phyloP scores from a whole-genome alignment of 2,113 vertebrate species.

The Caloenas nicobarica region DNA sequence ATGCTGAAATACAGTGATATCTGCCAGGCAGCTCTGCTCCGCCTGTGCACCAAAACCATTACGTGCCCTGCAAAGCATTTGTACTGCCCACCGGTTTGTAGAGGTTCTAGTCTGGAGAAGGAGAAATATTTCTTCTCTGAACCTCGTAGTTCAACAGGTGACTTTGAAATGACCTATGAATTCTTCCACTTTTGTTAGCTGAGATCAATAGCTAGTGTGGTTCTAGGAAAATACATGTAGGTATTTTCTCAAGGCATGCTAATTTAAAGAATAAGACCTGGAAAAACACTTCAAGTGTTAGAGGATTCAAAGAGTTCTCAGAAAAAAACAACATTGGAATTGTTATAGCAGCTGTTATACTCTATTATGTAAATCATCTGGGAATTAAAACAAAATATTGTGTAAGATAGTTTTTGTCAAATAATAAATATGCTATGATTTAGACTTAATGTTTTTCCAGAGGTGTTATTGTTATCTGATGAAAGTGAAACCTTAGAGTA shows the following conservation, averaged over 20 bases:
- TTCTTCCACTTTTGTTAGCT: not conserved
- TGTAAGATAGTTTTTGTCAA: constrained; percentile 41
- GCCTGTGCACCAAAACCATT: rapidly evolving
- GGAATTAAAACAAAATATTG: constrained; percentile 59
- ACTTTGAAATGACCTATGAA: constrained; percentile 33
- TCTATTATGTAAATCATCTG: constrained; percentile 54
- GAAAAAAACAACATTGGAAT: not conserved
- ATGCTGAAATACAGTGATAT: not conserved
- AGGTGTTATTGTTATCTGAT: constrained; percentile 39
- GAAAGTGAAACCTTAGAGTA: constrained; percentile 37
- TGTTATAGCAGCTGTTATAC: constrained; percentile 43
- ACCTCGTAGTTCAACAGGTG: constrained; percentile 44
- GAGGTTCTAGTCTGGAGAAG: not conserved
- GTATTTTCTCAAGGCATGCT: constrained; percentile 28
- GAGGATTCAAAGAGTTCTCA: constrained; percentile 9
- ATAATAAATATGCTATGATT: constrained; percentile 40
- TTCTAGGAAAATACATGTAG: not conserved
- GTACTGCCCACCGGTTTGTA: not conserved
- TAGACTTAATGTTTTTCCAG: constrained; percentile 38
- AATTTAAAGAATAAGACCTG: constrained; percentile 27
- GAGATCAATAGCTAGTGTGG: not conserved
- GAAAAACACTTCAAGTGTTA: constrained; percentile 14
- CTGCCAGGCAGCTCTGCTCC: not conserved
- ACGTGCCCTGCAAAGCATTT: rapidly evolving
- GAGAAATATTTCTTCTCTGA: not conserved